Evolutionary conservation across 92 coral and sea anemone genomes (phyloP).

Genomic region (Umimayanthus chanpuru): DNA sequence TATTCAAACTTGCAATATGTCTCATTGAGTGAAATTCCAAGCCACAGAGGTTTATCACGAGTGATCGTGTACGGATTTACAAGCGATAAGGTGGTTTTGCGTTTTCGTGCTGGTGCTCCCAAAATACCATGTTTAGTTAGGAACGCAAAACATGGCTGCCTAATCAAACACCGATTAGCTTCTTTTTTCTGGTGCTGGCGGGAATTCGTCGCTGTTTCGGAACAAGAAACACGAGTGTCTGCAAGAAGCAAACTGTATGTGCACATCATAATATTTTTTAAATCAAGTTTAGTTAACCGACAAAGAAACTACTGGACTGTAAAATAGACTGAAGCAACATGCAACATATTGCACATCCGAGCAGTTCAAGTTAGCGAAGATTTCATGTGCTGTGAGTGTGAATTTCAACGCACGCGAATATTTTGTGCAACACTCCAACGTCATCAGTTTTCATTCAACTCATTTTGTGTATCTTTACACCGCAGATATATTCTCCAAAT

Average conservation of each 20-base stretch:
- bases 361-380: background rate
- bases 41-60: background rate
- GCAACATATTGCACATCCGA: background rate
- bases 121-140: constrained; percentile 27
- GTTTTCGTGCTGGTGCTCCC: constrained; percentile 28
- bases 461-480: background rate
- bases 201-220: background rate
- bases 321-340: constrained; percentile 35
- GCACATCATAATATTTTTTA: constrained; percentile 5
- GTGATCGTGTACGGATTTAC: background rate
- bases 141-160: constrained; percentile 36
- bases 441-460: constrained; percentile 21
- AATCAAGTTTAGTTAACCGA: constrained; percentile 30
- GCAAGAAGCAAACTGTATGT: constrained; percentile 6
- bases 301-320: constrained; percentile 31
- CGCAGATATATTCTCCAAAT: background rate
- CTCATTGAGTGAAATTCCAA: background rate
- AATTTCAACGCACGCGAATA: background rate
- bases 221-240: background rate
- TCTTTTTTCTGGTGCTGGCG: background rate
- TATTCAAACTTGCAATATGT: background rate
- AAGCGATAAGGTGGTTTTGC: background rate
- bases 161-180: constrained; percentile 8
- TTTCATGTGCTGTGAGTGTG: background rate
- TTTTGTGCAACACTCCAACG: background rate